Percentiles rank a stretch among this genome's conserved stretches.
Conservation (phyloP, 1,140 invertebrate species). For the Ladona fulva region DNA sequence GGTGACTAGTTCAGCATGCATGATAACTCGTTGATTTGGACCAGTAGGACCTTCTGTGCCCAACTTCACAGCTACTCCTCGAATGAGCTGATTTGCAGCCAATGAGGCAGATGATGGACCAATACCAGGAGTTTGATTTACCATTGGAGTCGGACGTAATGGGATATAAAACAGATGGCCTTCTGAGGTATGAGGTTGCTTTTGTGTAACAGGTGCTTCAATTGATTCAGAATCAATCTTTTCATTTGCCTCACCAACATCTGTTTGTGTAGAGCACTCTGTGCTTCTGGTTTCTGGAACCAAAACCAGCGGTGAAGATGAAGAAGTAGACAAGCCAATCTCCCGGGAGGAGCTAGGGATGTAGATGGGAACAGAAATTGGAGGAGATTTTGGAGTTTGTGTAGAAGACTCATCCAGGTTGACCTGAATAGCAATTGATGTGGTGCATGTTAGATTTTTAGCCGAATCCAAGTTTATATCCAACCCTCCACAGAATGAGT, state of each 20-base stretch:
- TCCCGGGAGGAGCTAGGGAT: background rate
- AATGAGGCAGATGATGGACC: slow-evolving; percentile 33
- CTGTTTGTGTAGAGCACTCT: slow-evolving; percentile 45
- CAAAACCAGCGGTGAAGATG: background rate
- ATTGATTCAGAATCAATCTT: slow-evolving; percentile 35
- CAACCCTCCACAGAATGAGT: slow-evolving; percentile 16
- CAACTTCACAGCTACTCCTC: slow-evolving; percentile 57
- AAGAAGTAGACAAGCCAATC: background rate
- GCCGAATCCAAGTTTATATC: background rate
- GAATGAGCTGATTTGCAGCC: slow-evolving; percentile 45
- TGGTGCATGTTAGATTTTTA: slow-evolving; percentile 30
- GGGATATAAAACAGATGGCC: slow-evolving; percentile 63
- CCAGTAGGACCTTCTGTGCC: slow-evolving; percentile 51
- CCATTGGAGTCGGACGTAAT: slow-evolving; percentile 37
- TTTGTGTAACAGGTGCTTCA: background rate
- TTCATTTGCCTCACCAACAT: slow-evolving; percentile 32
- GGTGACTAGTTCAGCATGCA: slow-evolving; percentile 57
- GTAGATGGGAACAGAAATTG: background rate
- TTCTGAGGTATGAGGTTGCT: slow-evolving; percentile 23
- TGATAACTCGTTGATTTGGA: slow-evolving; percentile 51
- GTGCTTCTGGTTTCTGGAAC: slow-evolving; percentile 21
- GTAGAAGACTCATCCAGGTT: slow-evolving; percentile 33
- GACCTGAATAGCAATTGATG: slow-evolving; percentile 50
- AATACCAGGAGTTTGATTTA: slow-evolving; percentile 33
- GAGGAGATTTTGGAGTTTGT: background rate